A percentile compares a stretch with the other conserved stretches of the same genome.
These are phyloP conservation scores for Rhabdomys pumilio DNA, from an alignment of 2,797 vertebrate genomes.

Conservation along the genomic window DNA sequence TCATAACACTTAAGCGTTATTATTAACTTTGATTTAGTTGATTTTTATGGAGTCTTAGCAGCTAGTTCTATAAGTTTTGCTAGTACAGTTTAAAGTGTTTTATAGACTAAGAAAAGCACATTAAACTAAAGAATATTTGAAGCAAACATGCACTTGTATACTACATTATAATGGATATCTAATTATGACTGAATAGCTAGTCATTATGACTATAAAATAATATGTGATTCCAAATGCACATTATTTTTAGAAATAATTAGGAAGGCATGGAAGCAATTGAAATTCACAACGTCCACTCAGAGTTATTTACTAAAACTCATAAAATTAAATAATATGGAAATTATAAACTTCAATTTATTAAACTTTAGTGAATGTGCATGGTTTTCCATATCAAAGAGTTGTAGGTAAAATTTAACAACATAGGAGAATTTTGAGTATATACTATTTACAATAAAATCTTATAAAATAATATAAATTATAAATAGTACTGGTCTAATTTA, in stretches of 20 bases:
- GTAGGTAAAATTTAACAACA: neutral
- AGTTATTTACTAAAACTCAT: neutral
- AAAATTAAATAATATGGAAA: neutral
- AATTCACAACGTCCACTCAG: neutral
- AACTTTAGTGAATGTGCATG: neutral
- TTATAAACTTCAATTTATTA: neutral
- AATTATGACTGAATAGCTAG: neutral
- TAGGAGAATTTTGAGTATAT: neutral
- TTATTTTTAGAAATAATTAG: slow-evolving; percentile 33
- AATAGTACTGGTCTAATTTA: neutral
- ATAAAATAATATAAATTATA: neutral
- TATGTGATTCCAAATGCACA: slow-evolving; percentile 15
- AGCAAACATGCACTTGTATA: neutral
- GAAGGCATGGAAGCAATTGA: neutral
- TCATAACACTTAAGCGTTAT: slow-evolving; percentile 8
- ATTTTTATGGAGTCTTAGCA: slow-evolving; percentile 46
- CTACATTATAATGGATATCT: neutral
- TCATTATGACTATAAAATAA: slow-evolving; percentile 37
- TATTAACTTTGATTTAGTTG: slow-evolving; percentile 48
- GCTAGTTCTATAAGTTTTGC: neutral
- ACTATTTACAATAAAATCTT: neutral
- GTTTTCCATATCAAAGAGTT: neutral
- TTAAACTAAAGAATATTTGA: slow-evolving; percentile 27
- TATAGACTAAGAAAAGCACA: neutral
- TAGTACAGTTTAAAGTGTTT: neutral